Base-by-base conservation (phyloP, 2,113 vertebrate genomes). In the Melanerpes aurifrons region DNA sequence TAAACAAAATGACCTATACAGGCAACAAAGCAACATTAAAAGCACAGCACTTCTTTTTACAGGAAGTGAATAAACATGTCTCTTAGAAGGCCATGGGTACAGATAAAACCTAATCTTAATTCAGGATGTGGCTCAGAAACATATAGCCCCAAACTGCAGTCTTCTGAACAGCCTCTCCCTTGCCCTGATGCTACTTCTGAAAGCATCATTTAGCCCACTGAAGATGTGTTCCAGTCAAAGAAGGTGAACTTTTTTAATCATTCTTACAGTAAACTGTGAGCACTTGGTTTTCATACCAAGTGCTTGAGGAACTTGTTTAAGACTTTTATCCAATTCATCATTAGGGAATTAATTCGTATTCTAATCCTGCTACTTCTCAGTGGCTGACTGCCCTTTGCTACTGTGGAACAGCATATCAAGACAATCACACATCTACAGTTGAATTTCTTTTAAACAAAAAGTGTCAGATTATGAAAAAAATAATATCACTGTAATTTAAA, bases 321-420 rank as follows among this genome's bases (percentile, higher is more conserved):
- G 74, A 90, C 35, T 80, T 64, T 80, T 80, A 90, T n/a, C 45
- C 7, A 4, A 9, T 48, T 81, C 3, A 7, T 35, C n/a, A 80
- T 87, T 84, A 90, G 80, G 66, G 40, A 92, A 91, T 92, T 86
- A 92, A 91, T 93, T 92, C 29, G 43, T 63, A 7, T 70, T 91
- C n/a, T 86, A 85, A 85, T 69, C 32, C 66, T 73, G 31, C 53
- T 68, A 57, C 19, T 76, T 81, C 79, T 91, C 5, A 1, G 79
- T 82, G 31, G 11, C 29, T 91, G 45, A 77, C 25, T 86, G 74
- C 21, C 73, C 76, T 91, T 95, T 82, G 43, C 64, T 35, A 17
- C 57, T 28, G 10, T 88, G 32, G n/a, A 86, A 77, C 75, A 84
- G 87, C 77, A 77, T 54, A 94, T 83, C 57, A 82, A 78, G 67